These are phyloP conservation scores for Sminthurinus aureus DNA, from an alignment of 2,888 invertebrate genomes.

Conservation along the genomic window DNA sequence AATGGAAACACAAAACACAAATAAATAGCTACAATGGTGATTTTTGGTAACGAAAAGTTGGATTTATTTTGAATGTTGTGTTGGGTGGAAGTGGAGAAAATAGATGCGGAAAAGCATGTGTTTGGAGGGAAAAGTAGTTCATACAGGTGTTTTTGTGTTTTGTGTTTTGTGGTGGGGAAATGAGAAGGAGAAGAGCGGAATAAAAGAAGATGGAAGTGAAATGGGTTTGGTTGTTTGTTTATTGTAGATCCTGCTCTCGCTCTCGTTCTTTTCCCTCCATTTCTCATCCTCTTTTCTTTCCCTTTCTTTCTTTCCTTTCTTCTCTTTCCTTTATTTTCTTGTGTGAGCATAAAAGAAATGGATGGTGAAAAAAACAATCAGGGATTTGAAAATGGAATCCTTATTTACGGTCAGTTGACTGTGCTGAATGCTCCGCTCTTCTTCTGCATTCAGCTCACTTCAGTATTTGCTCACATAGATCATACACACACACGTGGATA, in stretches of 20 bases:
- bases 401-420: conserved; percentile 12
- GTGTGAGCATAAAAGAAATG: no score
- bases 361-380: conserved; percentile 6
- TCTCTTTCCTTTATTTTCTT: no score
- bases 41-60: no score
- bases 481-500: background rate
- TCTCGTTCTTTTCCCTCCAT: no score
- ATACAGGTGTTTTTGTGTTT: background rate
- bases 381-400: conserved; percentile 5
- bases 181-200: background rate
- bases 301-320: no score
- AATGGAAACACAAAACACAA: no score
- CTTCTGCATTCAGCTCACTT: background rate
- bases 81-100: no score
- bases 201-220: background rate
- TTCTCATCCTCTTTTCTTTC: no score
- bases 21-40: no score
- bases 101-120: no score
- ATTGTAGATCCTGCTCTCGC: background rate
- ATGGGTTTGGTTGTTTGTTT: background rate
- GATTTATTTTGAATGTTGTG: no score
- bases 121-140: no score
- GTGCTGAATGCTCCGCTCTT: background rate
- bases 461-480: background rate
- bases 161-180: background rate